Percentiles rank a stretch among this genome's conserved stretches.
Conservation (phyloP, 2,888 invertebrate species). For the Perithous albicinctus region DNA sequence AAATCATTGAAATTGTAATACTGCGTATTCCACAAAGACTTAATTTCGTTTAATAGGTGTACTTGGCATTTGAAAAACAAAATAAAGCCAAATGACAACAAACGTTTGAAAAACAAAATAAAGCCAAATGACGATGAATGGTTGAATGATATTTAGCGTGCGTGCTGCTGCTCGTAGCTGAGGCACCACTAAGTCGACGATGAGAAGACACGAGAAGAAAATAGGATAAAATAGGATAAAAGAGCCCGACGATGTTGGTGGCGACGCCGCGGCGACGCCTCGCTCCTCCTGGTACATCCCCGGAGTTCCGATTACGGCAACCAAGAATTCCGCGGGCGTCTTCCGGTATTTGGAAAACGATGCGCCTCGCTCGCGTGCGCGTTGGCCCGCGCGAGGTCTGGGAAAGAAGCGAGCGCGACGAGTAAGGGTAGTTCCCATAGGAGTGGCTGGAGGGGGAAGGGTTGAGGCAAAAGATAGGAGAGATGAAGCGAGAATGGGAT, state of each 20-base stretch:
- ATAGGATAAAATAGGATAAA: slow-evolving; percentile 25
- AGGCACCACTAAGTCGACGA: slow-evolving; percentile 20
- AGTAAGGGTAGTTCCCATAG: neutral
- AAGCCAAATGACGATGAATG: neutral
- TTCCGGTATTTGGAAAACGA: slow-evolving; percentile 79
- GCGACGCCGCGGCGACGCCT: slow-evolving; percentile 61
- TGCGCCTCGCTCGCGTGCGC: slow-evolving; percentile 74
- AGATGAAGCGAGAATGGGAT: slow-evolving; percentile 53
- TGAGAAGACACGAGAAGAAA: slow-evolving; percentile 44
- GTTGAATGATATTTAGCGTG: slow-evolving; percentile 27
- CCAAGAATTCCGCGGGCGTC: slow-evolving; percentile 75
- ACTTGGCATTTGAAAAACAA: slow-evolving; percentile 13
- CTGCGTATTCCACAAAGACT: neutral
- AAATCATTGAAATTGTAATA: no score
- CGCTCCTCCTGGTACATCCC: slow-evolving; percentile 35
- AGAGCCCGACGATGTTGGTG: slow-evolving; percentile 40
- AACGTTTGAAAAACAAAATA: slow-evolving; percentile 21
- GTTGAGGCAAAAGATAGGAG: slow-evolving; percentile 30
- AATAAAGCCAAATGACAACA: no score
- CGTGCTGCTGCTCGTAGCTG: neutral
- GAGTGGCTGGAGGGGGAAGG: no score
- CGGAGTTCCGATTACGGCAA: slow-evolving; percentile 64
- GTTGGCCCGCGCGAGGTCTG: slow-evolving; percentile 56
- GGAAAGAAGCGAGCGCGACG: slow-evolving; percentile 58
- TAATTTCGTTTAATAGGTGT: neutral